A percentile compares a stretch with the other conserved stretches of the same genome.
Conservation (phyloP, 2,113 vertebrate genomes). For the Myotis lucifugus region DNA sequence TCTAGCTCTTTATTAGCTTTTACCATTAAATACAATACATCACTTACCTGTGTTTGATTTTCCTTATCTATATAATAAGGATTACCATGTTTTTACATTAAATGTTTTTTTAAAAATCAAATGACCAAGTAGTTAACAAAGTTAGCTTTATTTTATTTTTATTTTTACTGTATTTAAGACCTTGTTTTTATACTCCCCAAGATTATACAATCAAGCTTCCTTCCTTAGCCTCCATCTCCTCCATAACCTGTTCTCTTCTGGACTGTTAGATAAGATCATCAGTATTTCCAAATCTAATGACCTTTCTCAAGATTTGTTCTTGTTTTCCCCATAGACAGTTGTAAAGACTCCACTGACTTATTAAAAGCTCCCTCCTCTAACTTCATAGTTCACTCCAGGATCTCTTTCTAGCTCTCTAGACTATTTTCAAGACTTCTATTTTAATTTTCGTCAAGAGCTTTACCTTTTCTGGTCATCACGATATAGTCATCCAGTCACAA, state of each 20-base stretch:
- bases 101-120: neutral
- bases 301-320: neutral
- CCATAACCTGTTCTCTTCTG: neutral
- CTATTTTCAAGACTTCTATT: neutral
- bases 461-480: neutral
- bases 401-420: neutral
- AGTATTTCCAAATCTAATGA: neutral
- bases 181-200: neutral
- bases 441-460: neutral
- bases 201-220: neutral
- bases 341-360: neutral
- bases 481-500: neutral
- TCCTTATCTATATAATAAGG: neutral
- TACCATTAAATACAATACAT: neutral
- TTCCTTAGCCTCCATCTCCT: neutral
- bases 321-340: neutral
- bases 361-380: neutral
- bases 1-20: neutral
- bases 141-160: neutral
- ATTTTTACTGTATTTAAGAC: neutral
- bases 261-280: neutral
- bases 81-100: neutral
- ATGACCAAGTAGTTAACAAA: neutral
- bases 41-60: neutral
- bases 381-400: neutral